phyloP scores from a whole-genome alignment of 2,797 vertebrate genomes.

The Dicrostonyx torquatus region DNA sequence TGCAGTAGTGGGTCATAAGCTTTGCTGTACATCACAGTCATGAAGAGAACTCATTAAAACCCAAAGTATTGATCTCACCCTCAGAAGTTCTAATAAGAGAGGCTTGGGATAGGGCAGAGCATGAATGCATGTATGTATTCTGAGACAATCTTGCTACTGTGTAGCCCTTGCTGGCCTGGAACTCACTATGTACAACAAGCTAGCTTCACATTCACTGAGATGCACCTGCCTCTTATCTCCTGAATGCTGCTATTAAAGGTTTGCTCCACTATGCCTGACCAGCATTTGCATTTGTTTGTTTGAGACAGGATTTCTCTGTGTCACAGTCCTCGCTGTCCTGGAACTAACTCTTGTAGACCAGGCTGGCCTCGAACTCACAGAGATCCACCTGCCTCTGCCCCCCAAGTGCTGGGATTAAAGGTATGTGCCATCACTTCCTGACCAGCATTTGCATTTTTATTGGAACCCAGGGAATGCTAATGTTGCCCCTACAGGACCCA shows the following conservation, averaged over 20 bases:
- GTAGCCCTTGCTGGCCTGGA: background rate
- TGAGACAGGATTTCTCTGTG: background rate
- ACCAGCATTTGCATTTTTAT: slow-evolving; percentile 34
- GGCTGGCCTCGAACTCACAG: background rate
- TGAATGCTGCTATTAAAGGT: background rate
- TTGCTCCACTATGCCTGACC: background rate
- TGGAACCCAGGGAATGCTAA: background rate
- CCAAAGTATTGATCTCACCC: background rate
- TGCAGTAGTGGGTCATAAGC: background rate
- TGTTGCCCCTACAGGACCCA: background rate
- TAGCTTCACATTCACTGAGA: background rate
- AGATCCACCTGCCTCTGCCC: background rate
- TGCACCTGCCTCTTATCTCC: background rate
- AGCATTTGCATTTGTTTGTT: background rate
- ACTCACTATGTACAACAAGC: background rate
- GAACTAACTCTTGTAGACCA: background rate
- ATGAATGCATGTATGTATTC: background rate
- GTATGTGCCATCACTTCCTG: background rate
- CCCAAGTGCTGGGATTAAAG: background rate
- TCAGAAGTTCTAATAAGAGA: slow-evolving; percentile 22
- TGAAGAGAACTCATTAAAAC: slow-evolving; percentile 5
- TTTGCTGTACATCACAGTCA: background rate
- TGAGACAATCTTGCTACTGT: background rate
- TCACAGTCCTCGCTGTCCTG: background rate
- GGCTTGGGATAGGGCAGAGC: background rate